Conservation (phyloP, 2,797 vertebrate genomes). For the Enteromius treurensis region DNA sequence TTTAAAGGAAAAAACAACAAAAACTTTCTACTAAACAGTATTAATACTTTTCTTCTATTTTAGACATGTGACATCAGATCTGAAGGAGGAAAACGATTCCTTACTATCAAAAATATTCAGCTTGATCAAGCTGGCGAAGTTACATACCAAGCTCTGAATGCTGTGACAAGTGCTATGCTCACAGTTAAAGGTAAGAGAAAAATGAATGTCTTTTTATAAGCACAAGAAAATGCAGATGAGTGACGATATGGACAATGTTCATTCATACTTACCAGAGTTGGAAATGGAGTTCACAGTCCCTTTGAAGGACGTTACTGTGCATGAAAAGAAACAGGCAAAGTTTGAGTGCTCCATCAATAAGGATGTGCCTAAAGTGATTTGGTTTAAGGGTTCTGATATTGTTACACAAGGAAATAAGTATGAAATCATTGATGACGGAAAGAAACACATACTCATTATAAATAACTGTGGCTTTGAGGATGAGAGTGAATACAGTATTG, state of each 20-base stretch:
- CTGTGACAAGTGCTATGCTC: slow-evolving; percentile 87
- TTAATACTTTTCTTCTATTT: slow-evolving; percentile 46
- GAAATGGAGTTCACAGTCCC: slow-evolving; percentile 85
- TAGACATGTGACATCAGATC: slow-evolving; percentile 94
- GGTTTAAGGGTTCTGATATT: slow-evolving; percentile 91
- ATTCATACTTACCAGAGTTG: slow-evolving; percentile 79
- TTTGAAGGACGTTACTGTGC: slow-evolving; percentile 85
- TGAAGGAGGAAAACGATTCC: slow-evolving; percentile 85
- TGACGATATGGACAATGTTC: slow-evolving; percentile 46
- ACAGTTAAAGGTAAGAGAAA: slow-evolving; percentile 83
- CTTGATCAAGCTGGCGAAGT: slow-evolving; percentile 95
- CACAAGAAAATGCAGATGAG: slow-evolving; percentile 5
- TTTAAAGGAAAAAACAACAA: neutral
- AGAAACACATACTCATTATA: slow-evolving; percentile 96
- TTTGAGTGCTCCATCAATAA: slow-evolving; percentile 86
- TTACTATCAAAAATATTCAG: slow-evolving; percentile 84
- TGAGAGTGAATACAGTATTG: slow-evolving; percentile 90
- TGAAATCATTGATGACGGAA: slow-evolving; percentile 92
- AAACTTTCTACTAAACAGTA: neutral
- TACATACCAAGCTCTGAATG: slow-evolving; percentile 92
- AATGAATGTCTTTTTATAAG: neutral
- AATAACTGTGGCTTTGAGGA: slow-evolving; percentile 96
- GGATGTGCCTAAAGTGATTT: slow-evolving; percentile 87
- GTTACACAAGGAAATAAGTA: slow-evolving; percentile 92
- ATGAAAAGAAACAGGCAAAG: slow-evolving; percentile 84